Percentiles rank a stretch among this genome's conserved stretches.
phyloP scores from a whole-genome alignment of 2,113 vertebrate species.

The Microtus pennsylvanicus region DNA sequence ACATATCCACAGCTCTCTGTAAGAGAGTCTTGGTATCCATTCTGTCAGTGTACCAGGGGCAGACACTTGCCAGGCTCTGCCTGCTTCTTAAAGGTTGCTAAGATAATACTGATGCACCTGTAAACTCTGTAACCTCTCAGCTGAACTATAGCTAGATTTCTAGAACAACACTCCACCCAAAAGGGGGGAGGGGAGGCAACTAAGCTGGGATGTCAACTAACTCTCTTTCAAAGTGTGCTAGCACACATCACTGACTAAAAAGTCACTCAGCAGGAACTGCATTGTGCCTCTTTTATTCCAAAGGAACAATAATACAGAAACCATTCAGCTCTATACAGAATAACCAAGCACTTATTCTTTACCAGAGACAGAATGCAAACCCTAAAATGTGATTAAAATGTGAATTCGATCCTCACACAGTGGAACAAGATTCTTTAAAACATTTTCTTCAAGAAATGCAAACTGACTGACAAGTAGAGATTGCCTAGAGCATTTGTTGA shows the following conservation, averaged over 20 bases:
- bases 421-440: not conserved
- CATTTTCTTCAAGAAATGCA: constrained; percentile 10
- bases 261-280: not conserved
- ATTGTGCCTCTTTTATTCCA: constrained; percentile 6
- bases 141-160: not conserved
- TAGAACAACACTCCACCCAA: not conserved
- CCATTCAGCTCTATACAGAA: constrained; percentile 3
- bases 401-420: not conserved
- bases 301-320: constrained; percentile 21
- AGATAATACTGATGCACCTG: not conserved
- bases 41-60: not conserved
- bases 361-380: not conserved
- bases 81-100: not conserved
- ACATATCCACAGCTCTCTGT: not conserved
- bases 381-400: constrained; percentile 41
- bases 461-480: constrained; percentile 16
- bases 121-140: not conserved
- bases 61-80: not conserved
- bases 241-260: constrained; percentile 29
- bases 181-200: not conserved
- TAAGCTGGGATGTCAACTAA: not conserved
- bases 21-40: not conserved
- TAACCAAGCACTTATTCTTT: constrained; percentile 25
- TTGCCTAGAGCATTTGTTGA: not conserved
- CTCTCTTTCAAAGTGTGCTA: not conserved